Percentiles rank a stretch among this genome's conserved stretches.
These are phyloP conservation scores for Cirrhinus molitorella DNA, from an alignment of 2,797 vertebrate genomes.

Conservation along the genomic window DNA sequence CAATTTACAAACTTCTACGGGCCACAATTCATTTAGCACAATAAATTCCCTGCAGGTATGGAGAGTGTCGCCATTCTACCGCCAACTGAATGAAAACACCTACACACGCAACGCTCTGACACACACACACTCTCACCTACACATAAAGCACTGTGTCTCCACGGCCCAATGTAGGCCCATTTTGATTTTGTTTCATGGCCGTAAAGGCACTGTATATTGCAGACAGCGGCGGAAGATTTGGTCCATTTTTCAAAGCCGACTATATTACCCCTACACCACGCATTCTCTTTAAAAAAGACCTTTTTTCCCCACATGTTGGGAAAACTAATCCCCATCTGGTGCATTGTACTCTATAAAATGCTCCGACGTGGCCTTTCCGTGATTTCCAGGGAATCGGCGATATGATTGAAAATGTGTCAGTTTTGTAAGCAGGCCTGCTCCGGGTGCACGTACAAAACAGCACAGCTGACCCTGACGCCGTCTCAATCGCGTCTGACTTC, in stretches of 20 bases:
- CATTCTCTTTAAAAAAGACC: constrained; percentile 71
- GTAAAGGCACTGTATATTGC: constrained; percentile 75
- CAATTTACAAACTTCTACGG: constrained; percentile 64
- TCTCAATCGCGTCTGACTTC: constrained; percentile 59
- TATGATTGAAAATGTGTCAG: constrained; percentile 81
- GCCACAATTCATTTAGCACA: constrained; percentile 59
- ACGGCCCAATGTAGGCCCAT: constrained; percentile 70
- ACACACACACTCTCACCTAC: constrained; percentile 51
- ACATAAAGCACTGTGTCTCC: constrained; percentile 59
- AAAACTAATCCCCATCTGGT: constrained; percentile 78
- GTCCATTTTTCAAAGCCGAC: constrained; percentile 80
- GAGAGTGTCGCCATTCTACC: constrained; percentile 46
- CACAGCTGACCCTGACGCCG: constrained; percentile 40
- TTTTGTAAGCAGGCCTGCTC: constrained; percentile 59
- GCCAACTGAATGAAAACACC: constrained; percentile 37
- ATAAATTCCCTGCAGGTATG: constrained; percentile 59
- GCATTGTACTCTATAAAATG: constrained; percentile 71
- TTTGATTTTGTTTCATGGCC: constrained; percentile 72
- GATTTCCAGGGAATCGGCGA: constrained; percentile 75
- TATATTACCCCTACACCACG: constrained; percentile 78
- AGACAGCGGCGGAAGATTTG: constrained; percentile 77
- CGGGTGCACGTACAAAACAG: constrained; percentile 42
- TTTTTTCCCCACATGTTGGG: constrained; percentile 63
- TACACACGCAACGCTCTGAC: constrained; percentile 26
- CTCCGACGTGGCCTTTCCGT: constrained; percentile 73